Evolutionary conservation across 2,888 invertebrate species (phyloP).

Genomic region (Caradrina clavipalpis): DNA sequence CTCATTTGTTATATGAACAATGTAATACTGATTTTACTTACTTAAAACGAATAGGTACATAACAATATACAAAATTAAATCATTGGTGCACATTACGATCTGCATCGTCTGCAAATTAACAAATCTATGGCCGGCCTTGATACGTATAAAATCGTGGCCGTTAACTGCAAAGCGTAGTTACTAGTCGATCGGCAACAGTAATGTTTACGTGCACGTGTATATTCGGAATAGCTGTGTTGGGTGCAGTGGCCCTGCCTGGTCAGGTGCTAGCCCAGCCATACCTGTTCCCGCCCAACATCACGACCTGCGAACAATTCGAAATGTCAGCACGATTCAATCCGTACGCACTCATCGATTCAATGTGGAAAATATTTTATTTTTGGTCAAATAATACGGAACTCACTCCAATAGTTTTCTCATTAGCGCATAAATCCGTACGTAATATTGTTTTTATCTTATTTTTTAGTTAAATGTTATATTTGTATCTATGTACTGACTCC

Average conservation of each 20-base stretch:
- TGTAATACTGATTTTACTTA: neutral
- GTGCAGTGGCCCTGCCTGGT: conserved; percentile 42
- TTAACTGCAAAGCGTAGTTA: conserved; percentile 75
- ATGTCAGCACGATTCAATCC: conserved; percentile 77
- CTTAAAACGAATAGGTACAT: neutral
- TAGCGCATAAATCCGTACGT: conserved; percentile 78
- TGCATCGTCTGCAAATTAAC: conserved; percentile 35
- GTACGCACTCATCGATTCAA: conserved; percentile 75
- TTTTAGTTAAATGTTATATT: neutral
- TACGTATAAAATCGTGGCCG: conserved; percentile 51
- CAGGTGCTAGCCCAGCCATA: conserved; percentile 31
- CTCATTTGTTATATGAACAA: neutral
- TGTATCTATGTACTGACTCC: neutral
- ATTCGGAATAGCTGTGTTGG: conserved; percentile 76
- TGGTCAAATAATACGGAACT: conserved; percentile 81
- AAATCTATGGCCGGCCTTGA: conserved; percentile 43
- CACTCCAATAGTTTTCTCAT: conserved; percentile 77
- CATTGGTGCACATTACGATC: conserved; percentile 13
- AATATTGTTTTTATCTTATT: neutral
- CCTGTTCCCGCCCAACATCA: conserved; percentile 60
- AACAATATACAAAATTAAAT: neutral
- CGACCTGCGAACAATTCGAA: conserved; percentile 84
- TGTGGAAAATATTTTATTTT: conserved; percentile 85
- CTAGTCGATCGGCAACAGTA: conserved; percentile 69
- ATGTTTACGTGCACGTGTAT: conserved; percentile 80